Conservation (phyloP, 2,113 vertebrate species). For the Hiodon alosoides region DNA sequence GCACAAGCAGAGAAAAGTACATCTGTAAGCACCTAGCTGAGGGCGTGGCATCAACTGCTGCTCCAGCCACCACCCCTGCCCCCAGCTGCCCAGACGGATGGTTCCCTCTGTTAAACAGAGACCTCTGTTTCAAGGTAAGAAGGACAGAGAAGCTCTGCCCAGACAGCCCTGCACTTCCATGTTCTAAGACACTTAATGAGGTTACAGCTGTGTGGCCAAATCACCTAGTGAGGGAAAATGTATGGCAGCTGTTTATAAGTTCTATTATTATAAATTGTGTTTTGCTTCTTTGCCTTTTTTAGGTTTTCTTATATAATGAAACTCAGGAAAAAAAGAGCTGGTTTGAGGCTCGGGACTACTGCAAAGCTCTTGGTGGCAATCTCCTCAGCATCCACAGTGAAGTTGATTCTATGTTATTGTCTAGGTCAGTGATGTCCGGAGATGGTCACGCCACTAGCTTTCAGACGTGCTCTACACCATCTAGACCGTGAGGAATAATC, state of each 20-base stretch:
- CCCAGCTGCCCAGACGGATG: slow-evolving; percentile 57
- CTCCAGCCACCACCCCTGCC: slow-evolving; percentile 58
- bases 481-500: too few relatives aligned
- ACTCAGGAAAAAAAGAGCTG: slow-evolving; percentile 70
- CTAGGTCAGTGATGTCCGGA: neutral
- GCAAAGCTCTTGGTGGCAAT: slow-evolving; percentile 76
- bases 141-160: too few relatives aligned
- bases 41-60: slow-evolving; percentile 68
- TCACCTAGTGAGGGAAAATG: too few relatives aligned
- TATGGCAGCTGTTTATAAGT: too few relatives aligned
- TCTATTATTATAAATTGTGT: too few relatives aligned
- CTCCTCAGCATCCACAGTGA: slow-evolving; percentile 70
- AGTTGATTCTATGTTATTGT: slow-evolving; percentile 44
- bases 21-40: slow-evolving; percentile 82
- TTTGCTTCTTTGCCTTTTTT: slow-evolving; percentile 2
- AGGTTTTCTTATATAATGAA: slow-evolving; percentile 49
- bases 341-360: slow-evolving; percentile 78
- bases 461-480: neutral
- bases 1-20: slow-evolving; percentile 79
- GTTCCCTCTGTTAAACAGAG: slow-evolving; percentile 46
- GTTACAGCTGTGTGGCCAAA: too few relatives aligned
- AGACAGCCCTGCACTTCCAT: too few relatives aligned
- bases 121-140: slow-evolving; percentile 75
- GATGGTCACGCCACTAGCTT: too few relatives aligned
- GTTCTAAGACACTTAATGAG: too few relatives aligned